A percentile compares a stretch with the other conserved stretches of the same genome.
These are phyloP conservation scores for Pedionomus torquatus DNA, from an alignment of 2,113 vertebrate genomes.

Conservation along the genomic window DNA sequence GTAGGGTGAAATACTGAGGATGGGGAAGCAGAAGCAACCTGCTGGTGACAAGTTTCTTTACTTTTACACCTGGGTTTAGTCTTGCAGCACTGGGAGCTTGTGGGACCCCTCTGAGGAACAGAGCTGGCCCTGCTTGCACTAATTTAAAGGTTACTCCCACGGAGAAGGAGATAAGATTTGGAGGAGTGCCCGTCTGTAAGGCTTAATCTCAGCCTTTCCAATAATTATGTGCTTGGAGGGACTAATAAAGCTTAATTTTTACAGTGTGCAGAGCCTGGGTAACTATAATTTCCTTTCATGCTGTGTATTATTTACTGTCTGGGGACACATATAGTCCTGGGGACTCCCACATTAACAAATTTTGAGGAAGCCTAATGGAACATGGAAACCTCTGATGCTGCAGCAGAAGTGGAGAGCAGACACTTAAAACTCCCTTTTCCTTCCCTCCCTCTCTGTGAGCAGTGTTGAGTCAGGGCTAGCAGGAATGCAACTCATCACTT, in stretches of 20 bases:
- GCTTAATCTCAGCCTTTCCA: neutral
- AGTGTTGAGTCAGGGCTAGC: neutral
- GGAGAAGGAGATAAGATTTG: conserved; percentile 25
- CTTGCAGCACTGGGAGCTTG: neutral
- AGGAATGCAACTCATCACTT: neutral
- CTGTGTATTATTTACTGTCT: neutral
- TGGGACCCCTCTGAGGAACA: neutral
- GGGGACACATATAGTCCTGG: neutral
- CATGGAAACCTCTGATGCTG: neutral
- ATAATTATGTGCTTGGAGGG: neutral
- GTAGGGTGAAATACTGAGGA: neutral
- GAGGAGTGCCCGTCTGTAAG: neutral
- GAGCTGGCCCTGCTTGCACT: neutral
- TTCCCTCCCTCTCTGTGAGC: neutral
- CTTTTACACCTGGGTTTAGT: neutral
- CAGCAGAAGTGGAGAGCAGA: neutral
- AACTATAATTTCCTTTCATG: neutral
- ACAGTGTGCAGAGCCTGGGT: neutral
- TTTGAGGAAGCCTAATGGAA: neutral
- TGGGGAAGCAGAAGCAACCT: neutral
- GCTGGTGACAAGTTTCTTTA: neutral
- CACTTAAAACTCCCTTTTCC: neutral
- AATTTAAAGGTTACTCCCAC: neutral
- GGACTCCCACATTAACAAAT: neutral
- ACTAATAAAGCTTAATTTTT: conserved; percentile 8